These are phyloP conservation scores for Calameuta idolon DNA, from an alignment of 2,888 invertebrate genomes.

Conservation along the genomic window DNA sequence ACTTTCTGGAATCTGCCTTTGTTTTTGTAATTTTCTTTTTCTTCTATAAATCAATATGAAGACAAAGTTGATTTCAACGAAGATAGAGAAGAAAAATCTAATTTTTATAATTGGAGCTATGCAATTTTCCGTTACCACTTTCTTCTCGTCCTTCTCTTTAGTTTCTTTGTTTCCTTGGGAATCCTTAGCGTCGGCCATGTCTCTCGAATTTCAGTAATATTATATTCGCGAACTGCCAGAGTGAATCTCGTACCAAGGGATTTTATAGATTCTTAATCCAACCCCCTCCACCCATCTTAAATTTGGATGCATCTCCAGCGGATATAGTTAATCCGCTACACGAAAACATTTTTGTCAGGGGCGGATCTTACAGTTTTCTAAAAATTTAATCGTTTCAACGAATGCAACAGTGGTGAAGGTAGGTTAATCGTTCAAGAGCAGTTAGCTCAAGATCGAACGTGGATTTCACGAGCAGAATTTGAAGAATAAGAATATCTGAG, in stretches of 20 bases:
- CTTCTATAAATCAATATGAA: conserved; percentile 16
- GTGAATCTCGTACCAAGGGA: background rate
- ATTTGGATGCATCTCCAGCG: conserved; percentile 23
- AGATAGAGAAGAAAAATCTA: background rate
- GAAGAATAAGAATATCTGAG: background rate
- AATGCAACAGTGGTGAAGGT: background rate
- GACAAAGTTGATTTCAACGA: background rate
- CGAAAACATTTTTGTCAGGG: conserved; percentile 14
- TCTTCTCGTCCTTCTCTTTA: conserved; percentile 7
- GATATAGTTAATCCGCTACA: conserved; percentile 19
- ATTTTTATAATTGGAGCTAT: background rate
- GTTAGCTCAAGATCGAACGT: background rate
- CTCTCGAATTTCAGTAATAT: conserved; percentile 1
- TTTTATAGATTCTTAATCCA: conserved; percentile 24
- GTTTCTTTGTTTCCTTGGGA: conserved; percentile 16
- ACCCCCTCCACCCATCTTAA: conserved; percentile 18
- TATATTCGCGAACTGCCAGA: conserved; percentile 21
- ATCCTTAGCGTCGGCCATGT: conserved; percentile 6
- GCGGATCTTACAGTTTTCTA: background rate
- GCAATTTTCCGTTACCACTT: conserved; percentile 4
- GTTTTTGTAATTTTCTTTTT: conserved; percentile 28
- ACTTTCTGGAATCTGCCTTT: conserved; percentile 12
- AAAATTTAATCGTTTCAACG: background rate
- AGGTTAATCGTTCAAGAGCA: background rate
- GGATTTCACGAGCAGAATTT: background rate